A percentile compares a stretch with the other conserved stretches of the same genome.
phyloP scores from a whole-genome alignment of 1,140 invertebrate species.

The Aphelinus certus region DNA sequence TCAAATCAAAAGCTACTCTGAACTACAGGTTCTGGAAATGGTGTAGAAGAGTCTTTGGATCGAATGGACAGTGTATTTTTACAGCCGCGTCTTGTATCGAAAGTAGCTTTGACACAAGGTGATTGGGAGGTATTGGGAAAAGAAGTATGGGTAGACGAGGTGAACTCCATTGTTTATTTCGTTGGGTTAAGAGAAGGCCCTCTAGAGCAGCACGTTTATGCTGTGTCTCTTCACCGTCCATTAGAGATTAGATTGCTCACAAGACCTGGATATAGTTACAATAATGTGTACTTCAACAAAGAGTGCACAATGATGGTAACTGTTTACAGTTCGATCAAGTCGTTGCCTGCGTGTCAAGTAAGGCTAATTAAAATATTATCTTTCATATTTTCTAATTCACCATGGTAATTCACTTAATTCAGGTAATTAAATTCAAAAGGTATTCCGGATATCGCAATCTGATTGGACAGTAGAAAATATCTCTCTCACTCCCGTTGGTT shows the following conservation, averaged over 20 bases:
- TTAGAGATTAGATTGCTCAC: conserved; percentile 77
- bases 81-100: conserved; percentile 71
- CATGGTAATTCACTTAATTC: not conserved
- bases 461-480: conserved; percentile 75
- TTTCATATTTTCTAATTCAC: not conserved
- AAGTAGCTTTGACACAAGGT: conserved; percentile 79
- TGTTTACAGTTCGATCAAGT: conserved; percentile 88
- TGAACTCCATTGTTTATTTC: conserved; percentile 81
- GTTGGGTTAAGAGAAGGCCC: conserved; percentile 82
- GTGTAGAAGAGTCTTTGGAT: conserved; percentile 63
- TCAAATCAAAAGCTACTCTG: not conserved
- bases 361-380: conserved; percentile 12
- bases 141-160: conserved; percentile 81
- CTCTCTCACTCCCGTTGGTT: conserved; percentile 74
- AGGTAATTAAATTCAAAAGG: conserved; percentile 51
- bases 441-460: conserved; percentile 77
- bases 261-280: conserved; percentile 78
- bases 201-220: conserved; percentile 85
- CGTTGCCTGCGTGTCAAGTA: conserved; percentile 79
- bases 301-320: conserved; percentile 87
- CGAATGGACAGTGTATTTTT: conserved; percentile 66
- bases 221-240: conserved; percentile 75
- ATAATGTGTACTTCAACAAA: conserved; percentile 81
- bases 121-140: conserved; percentile 85
- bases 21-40: conserved; percentile 63